Percentiles rank a stretch among this genome's conserved stretches.
Evolutionary conservation across 2,113 vertebrate species (phyloP).

Genomic region (Lathamus discolor): DNA sequence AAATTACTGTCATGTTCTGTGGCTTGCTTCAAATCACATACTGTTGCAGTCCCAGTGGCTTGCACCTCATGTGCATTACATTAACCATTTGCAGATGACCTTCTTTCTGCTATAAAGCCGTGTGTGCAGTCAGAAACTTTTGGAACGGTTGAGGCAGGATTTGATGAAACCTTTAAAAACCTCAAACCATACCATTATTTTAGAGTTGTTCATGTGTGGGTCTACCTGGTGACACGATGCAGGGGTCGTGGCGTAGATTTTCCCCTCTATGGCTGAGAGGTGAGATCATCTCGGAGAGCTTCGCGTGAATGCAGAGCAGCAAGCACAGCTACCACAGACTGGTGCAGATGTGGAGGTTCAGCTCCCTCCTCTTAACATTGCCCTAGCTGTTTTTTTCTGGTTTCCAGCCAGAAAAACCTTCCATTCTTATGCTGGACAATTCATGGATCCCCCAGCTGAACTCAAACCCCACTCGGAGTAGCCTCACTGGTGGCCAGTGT

Average conservation of each 20-base stretch:
- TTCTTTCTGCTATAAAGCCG: background rate
- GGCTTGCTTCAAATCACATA: background rate
- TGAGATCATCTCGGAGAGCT: background rate
- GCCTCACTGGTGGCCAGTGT: background rate
- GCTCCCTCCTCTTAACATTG: background rate
- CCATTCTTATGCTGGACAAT: background rate
- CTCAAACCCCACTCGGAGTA: fast-evolving
- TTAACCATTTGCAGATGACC: background rate
- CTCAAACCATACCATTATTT: fast-evolving
- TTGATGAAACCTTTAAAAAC: background rate
- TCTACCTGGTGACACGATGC: background rate
- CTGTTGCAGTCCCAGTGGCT: background rate
- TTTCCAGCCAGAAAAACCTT: background rate
- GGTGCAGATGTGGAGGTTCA: background rate
- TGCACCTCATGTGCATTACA: background rate
- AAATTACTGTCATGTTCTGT: background rate
- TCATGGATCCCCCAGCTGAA: background rate
- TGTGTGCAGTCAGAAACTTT: background rate
- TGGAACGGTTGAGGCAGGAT: background rate
- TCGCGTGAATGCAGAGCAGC: fast-evolving
- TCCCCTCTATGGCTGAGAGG: background rate
- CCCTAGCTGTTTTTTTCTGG: background rate
- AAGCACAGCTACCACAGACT: background rate
- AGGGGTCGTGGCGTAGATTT: fast-evolving
- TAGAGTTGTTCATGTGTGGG: fast-evolving